Conservation (phyloP, 2,797 vertebrate species). For the Molossus molossus region DNA sequence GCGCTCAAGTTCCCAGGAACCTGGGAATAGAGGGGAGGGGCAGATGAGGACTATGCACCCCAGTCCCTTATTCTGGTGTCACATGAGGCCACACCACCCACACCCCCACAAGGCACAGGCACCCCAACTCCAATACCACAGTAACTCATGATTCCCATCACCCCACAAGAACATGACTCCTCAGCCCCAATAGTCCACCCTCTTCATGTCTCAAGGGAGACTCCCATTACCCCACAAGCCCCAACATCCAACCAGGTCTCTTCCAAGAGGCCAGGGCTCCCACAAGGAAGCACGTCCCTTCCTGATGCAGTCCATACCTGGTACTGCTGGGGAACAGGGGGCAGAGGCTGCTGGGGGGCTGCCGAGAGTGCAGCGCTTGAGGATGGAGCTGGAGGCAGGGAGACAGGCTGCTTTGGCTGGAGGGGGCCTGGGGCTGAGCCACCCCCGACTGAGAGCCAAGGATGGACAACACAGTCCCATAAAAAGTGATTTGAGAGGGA, state of each 20-base stretch:
- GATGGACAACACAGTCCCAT: rapidly evolving
- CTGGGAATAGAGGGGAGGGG: background rate
- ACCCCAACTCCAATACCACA: rapidly evolving
- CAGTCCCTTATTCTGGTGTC: background rate
- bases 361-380: slow-evolving; percentile 77
- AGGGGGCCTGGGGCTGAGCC: slow-evolving; percentile 86
- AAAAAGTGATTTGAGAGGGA: background rate
- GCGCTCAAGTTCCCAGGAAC: slow-evolving; percentile 88
- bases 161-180: rapidly evolving
- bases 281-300: rapidly evolving
- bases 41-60: background rate
- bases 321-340: slow-evolving; percentile 89
- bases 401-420: slow-evolving; percentile 92
- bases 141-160: background rate
- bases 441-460: slow-evolving; percentile 88
- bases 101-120: background rate
- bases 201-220: background rate
- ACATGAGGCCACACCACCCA: rapidly evolving
- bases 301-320: slow-evolving; percentile 78
- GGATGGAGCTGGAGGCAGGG: slow-evolving; percentile 88
- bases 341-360: slow-evolving; percentile 84
- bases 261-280: background rate
- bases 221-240: background rate
- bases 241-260: background rate
- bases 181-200: background rate